These are phyloP conservation scores for Trinorchestia longiramus DNA, from an alignment of 1,140 invertebrate species.

Conservation along the genomic window DNA sequence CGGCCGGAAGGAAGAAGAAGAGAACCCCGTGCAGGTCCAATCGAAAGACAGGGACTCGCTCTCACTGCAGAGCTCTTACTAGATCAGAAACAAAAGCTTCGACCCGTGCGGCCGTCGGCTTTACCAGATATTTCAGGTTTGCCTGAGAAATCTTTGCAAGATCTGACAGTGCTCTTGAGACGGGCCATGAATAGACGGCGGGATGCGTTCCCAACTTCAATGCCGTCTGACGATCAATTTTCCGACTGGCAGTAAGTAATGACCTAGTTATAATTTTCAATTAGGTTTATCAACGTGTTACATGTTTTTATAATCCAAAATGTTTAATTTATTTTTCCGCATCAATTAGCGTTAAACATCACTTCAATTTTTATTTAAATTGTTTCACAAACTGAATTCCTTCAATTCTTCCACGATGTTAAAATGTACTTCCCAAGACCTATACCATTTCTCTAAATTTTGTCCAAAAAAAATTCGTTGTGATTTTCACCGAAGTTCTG, in stretches of 20 bases:
- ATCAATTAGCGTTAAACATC: not conserved
- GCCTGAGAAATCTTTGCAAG: conserved; percentile 64
- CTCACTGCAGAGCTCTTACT: conserved; percentile 64
- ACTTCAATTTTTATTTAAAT: no score
- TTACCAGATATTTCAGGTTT: conserved; percentile 62
- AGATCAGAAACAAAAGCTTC: conserved; percentile 63
- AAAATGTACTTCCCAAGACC: no score
- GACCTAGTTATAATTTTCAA: not conserved
- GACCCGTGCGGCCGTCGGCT: conserved; percentile 63
- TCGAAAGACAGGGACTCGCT: conserved; percentile 38
- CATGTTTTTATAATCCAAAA: not conserved
- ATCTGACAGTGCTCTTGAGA: conserved; percentile 63
- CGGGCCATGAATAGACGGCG: conserved; percentile 62
- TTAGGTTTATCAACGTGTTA: not conserved
- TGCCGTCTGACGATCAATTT: conserved; percentile 59
- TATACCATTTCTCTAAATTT: no score
- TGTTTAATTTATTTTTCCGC: not conserved
- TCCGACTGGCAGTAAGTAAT: conserved; percentile 61
- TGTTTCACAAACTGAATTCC: not conserved
- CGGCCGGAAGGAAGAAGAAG: conserved; percentile 39
- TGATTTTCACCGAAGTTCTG: no score
- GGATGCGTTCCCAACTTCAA: conserved; percentile 61
- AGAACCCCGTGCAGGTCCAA: conserved; percentile 34
- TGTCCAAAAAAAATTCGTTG: no score
- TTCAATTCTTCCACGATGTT: no score